phyloP scores from a whole-genome alignment of 1,140 invertebrate species.

The Paramacrobiotus metropolitanus region DNA sequence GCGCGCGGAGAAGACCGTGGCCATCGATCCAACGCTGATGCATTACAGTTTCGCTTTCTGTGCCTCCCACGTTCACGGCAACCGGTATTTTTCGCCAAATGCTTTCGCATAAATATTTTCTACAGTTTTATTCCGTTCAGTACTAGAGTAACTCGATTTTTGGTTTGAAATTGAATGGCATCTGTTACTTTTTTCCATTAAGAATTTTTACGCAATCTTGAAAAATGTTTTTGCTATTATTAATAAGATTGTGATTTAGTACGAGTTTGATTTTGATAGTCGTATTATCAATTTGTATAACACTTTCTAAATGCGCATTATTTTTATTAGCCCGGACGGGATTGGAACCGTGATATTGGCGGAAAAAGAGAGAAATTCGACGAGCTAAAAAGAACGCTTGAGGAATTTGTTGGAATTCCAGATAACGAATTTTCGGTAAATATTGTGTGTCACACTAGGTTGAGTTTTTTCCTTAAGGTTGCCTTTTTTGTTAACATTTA shows the following conservation, averaged over 20 bases:
- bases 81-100: slow-evolving; percentile 51
- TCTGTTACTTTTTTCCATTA: no score
- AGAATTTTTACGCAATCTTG: no score
- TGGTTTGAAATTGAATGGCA: no score
- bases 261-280: no score
- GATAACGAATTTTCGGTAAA: slow-evolving; percentile 89
- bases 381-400: slow-evolving; percentile 81
- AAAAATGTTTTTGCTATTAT: no score
- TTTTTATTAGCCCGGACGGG: slow-evolving; percentile 57
- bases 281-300: slow-evolving; percentile 7
- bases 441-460: no score
- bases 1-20: slow-evolving; percentile 71
- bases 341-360: slow-evolving; percentile 90
- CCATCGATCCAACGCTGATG: slow-evolving; percentile 93
- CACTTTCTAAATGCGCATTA: slow-evolving; percentile 2
- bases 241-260: no score
- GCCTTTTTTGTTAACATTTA: slow-evolving; percentile 6
- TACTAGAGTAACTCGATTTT: no score
- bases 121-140: no score
- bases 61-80: slow-evolving; percentile 91
- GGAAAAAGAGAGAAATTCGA: slow-evolving; percentile 94
- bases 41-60: slow-evolving; percentile 98
- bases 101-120: no score
- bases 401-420: slow-evolving; percentile 80
- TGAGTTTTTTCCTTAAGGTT: background rate